phyloP scores from a whole-genome alignment of 2,888 invertebrate genomes.

The Cosmopolites sordidus region DNA sequence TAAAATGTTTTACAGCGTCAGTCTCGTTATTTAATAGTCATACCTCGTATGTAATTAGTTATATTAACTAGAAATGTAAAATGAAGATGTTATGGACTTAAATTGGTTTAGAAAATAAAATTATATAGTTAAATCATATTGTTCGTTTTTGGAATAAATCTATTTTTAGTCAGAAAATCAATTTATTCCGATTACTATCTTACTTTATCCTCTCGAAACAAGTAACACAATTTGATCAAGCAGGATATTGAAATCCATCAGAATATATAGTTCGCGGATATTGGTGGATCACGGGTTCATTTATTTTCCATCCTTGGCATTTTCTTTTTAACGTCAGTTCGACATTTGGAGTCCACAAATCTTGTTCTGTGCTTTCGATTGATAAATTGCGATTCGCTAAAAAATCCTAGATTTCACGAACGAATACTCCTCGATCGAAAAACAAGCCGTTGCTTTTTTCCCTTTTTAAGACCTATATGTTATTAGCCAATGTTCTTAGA shows the following conservation, averaged over 20 bases:
- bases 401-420: slow-evolving; percentile 18
- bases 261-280: slow-evolving; percentile 9
- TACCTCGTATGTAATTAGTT: no score
- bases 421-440: slow-evolving; percentile 18
- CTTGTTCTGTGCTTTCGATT: slow-evolving; percentile 16
- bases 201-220: not conserved
- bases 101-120: no score
- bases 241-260: slow-evolving; percentile 12
- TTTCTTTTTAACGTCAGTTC: slow-evolving; percentile 14
- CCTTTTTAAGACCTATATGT: not conserved
- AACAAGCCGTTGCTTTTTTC: not conserved
- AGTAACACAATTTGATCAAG: slow-evolving; percentile 4
- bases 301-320: slow-evolving; percentile 17
- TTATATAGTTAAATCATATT: no score
- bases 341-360: slow-evolving; percentile 15
- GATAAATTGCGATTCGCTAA: slow-evolving; percentile 21
- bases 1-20: no score
- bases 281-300: slow-evolving; percentile 14
- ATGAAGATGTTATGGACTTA: no score
- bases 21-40: no score
- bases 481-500: not conserved
- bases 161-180: not conserved
- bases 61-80: no score
- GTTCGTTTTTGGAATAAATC: not conserved
- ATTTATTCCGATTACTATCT: not conserved